Evolutionary conservation across 2,797 vertebrate species (phyloP).

Genomic region (Anguilla megastoma): DNA sequence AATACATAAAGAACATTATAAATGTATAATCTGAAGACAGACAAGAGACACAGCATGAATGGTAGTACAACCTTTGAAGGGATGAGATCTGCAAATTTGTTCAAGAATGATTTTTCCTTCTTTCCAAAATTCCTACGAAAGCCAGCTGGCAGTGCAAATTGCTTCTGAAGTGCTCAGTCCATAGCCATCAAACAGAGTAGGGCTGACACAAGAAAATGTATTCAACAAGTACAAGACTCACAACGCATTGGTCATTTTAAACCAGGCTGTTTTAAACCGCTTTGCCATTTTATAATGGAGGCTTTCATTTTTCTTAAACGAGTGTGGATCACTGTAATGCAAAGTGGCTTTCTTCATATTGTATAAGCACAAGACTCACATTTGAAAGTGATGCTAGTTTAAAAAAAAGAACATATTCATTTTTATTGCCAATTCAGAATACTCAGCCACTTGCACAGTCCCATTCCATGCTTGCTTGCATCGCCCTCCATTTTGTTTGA

Average conservation of each 20-base stretch:
- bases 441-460: background rate
- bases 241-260: background rate
- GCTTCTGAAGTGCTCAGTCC: background rate
- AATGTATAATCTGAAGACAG: background rate
- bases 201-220: background rate
- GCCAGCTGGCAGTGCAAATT: constrained; percentile 15
- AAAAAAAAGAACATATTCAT: too few relatives aligned
- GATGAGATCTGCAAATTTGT: background rate
- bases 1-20: background rate
- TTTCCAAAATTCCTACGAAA: constrained; percentile 15
- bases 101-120: background rate
- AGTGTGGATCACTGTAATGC: too few relatives aligned
- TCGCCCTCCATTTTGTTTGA: background rate
- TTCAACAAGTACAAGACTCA: background rate
- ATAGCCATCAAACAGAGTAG: background rate
- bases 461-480: background rate
- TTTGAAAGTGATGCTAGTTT: background rate
- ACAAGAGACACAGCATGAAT: background rate
- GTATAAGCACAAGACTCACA: too few relatives aligned
- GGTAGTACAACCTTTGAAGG: constrained; percentile 10
- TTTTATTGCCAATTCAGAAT: background rate
- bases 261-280: too few relatives aligned
- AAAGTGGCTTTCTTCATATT: too few relatives aligned
- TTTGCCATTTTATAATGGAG: too few relatives aligned
- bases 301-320: too few relatives aligned